Conservation (phyloP, 1,140 invertebrate genomes). For the Brachionus paranguensis region DNA sequence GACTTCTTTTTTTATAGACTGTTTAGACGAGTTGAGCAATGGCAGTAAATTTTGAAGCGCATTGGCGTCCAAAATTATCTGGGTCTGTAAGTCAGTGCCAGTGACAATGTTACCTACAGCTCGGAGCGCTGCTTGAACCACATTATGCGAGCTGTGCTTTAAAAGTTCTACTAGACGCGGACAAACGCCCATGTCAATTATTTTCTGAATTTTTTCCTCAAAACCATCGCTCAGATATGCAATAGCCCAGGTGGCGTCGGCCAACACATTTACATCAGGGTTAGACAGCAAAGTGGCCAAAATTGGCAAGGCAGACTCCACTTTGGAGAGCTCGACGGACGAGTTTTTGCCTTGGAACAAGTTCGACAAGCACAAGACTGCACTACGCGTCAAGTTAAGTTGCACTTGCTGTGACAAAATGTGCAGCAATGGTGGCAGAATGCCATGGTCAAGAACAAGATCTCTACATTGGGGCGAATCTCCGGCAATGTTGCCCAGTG, state of each 20-base stretch:
- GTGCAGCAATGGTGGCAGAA: slow-evolving; percentile 77
- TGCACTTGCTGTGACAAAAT: slow-evolving; percentile 73
- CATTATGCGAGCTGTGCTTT: slow-evolving; percentile 79
- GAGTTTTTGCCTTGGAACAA: slow-evolving; percentile 92
- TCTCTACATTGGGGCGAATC: slow-evolving; percentile 87
- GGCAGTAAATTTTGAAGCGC: slow-evolving; percentile 77
- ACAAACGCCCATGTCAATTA: slow-evolving; percentile 91
- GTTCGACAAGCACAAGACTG: slow-evolving; percentile 95
- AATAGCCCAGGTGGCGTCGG: slow-evolving; percentile 90
- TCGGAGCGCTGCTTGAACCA: slow-evolving; percentile 83
- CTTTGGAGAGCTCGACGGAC: slow-evolving; percentile 83
- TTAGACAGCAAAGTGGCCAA: slow-evolving; percentile 79
- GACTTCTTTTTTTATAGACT: slow-evolving; percentile 86
- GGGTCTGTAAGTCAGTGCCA: slow-evolving; percentile 92
- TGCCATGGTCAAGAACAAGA: slow-evolving; percentile 75
- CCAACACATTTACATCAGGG: slow-evolving; percentile 79
- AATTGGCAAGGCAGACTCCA: slow-evolving; percentile 72
- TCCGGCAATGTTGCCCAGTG: slow-evolving; percentile 89
- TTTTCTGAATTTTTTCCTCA: slow-evolving; percentile 95
- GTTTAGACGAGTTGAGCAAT: slow-evolving; percentile 67
- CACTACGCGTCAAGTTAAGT: slow-evolving; percentile 86
- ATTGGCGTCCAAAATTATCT: slow-evolving; percentile 71
- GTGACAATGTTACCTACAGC: slow-evolving; percentile 97
- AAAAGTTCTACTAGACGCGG: slow-evolving; percentile 84
- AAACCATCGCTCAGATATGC: slow-evolving; percentile 90